These are phyloP conservation scores for Alcedo atthis DNA, from an alignment of 2,797 vertebrate species.

Conservation along the genomic window DNA sequence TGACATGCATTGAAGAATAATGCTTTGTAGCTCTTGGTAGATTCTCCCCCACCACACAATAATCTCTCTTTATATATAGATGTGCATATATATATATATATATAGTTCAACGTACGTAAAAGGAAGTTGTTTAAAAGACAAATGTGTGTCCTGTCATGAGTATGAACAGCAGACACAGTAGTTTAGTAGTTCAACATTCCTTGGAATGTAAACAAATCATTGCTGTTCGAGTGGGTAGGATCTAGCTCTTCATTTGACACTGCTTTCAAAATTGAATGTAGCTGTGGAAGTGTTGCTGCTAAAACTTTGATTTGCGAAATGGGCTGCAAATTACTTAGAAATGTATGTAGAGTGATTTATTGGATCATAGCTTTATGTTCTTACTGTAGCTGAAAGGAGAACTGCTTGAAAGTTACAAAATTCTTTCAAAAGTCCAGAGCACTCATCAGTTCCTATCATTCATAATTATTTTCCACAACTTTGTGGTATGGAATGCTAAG, in stretches of 20 bases:
- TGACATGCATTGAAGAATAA: slow-evolving; percentile 22
- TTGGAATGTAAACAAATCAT: slow-evolving; percentile 75
- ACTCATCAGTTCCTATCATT: not conserved
- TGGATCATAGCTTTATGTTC: not conserved
- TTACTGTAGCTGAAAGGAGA: not conserved
- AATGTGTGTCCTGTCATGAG: slow-evolving; percentile 74
- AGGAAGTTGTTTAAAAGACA: slow-evolving; percentile 80
- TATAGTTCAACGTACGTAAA: slow-evolving; percentile 67
- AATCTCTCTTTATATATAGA: slow-evolving; percentile 2
- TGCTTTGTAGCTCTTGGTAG: slow-evolving; percentile 23
- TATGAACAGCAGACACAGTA: slow-evolving; percentile 73
- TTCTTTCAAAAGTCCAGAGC: not conserved
- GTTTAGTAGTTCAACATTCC: slow-evolving; percentile 68
- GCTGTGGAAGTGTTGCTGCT: not conserved
- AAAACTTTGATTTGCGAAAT: not conserved
- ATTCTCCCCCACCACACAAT: not conserved
- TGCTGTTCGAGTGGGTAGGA: slow-evolving; percentile 56
- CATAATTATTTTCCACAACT: not conserved
- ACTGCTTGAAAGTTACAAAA: not conserved
- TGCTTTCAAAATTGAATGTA: slow-evolving; percentile 41
- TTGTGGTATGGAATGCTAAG: not conserved
- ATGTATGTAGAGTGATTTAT: not conserved
- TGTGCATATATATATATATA: not conserved
- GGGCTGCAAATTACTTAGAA: not conserved
- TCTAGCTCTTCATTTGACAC: slow-evolving; percentile 61